A percentile compares a stretch with the other conserved stretches of the same genome.
phyloP scores from a whole-genome alignment of 2,113 vertebrate species.

The Monarcha castaneiventris region DNA sequence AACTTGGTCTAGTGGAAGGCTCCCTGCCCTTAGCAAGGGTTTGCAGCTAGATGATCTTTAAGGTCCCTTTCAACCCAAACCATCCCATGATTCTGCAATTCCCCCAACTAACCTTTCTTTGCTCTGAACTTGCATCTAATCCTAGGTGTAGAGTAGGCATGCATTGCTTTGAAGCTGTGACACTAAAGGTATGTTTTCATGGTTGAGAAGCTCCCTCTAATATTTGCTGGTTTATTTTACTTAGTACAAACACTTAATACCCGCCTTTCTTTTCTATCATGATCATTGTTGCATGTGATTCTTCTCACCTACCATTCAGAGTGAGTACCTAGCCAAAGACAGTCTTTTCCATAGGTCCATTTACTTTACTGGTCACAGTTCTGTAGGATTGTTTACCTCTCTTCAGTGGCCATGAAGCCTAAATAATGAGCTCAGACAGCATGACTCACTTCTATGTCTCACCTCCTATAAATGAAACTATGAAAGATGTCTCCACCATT shows the following conservation, averaged over 20 bases:
- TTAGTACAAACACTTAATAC: background rate
- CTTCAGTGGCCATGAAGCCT: background rate
- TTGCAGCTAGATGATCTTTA: background rate
- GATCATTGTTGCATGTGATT: background rate
- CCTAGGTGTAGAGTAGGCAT: background rate
- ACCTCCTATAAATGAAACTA: background rate
- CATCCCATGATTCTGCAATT: background rate
- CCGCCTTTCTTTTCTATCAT: background rate
- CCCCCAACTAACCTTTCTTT: background rate
- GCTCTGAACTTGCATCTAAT: background rate
- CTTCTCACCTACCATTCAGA: background rate
- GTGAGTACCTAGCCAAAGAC: background rate
- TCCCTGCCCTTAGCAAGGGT: background rate
- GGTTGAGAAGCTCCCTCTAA: background rate
- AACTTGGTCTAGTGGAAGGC: background rate
- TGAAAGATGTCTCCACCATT: background rate
- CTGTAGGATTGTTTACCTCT: background rate
- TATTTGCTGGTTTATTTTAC: background rate
- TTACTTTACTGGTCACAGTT: background rate
- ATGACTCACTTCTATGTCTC: background rate
- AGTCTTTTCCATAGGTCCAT: background rate
- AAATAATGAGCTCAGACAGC: background rate
- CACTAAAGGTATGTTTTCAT: background rate
- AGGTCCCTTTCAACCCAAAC: background rate
- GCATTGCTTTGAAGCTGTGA: background rate